Evolutionary conservation across 2,888 invertebrate genomes (phyloP), one percentile per base, ranked within the genome.

Genomic region (Eulithis testata): DNA sequence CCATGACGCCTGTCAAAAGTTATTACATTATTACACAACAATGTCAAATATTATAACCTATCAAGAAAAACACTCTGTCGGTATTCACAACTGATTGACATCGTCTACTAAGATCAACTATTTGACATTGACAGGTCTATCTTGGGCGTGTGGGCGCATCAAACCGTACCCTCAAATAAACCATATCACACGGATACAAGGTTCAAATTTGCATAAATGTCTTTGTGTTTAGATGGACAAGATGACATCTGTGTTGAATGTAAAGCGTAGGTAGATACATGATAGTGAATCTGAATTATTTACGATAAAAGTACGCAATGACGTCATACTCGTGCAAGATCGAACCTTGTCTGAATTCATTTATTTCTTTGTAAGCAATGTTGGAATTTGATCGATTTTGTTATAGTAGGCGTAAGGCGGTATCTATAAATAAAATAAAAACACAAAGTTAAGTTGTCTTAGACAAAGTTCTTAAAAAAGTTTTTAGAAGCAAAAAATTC

Each of bases 51-150:
- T 6, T 27, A 8, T 11, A 21, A 12, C 14, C 14, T 47, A 31
- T 14, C 9, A 27, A 27, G 6, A 51, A 55, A 66, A 62, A 47
- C 56, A 63, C 60, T 60, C 27, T 49, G 51, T 52, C 44, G 12
- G 47, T 60, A 54, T 57, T 54, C 57, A 60, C 57, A 63, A 60
- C 53, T 67, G 60, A 57, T 53, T 63, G 53, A 57, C 69, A 67
- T 60, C 54, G 58, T 51, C 21, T 21, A 21, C 21, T 53, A 60
- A 63, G 1, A 36, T 27, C 52, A 68, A 57, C 44, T 31, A 69
- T 66, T 66, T 36, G 66, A 71, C 72, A 71, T 73, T 73, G 73
- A 73, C 69, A 65, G 43, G 31, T 69, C 53, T 68, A 69, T 71
- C 66, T 12, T 21, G 12, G n/a, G 45, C 14, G 64, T 50, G 67